Evolutionary conservation across 2,113 vertebrate species (phyloP), one percentile per base, ranked within the genome.

Genomic region (Oplegnathus fasciatus): DNA sequence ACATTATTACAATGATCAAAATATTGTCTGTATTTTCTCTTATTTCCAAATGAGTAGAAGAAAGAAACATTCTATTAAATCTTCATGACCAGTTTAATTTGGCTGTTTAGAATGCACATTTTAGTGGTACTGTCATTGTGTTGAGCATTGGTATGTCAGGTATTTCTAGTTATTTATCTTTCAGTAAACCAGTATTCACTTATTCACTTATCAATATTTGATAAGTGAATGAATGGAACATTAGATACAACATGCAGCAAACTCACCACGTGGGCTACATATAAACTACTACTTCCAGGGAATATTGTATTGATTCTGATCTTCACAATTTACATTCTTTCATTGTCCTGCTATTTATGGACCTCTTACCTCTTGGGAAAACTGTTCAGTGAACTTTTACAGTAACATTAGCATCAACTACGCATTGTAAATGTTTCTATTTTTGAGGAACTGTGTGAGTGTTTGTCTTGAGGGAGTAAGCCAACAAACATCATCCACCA

Each of bases 391-490:
- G 20, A 64, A 57, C 22, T n/a, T 58, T 2, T 30, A n/a, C n/a
- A n/a, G n/a, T n/a, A 66, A 42, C n/a, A 40, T 13, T 15, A 66
- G 9, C 5, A 18, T 60, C 20, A 28, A 73, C n/a, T 64, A 40
- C 42, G 6, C 3, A 46, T 32, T 13, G 34, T 60, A 44, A 26
- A 11, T 37, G 0, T 64, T 64, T 64, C 20, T 40, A 1, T 26
- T 46, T 69, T 42, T 76, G 57, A 42, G 46, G 44, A 78, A 64
- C 18, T 1, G n/a, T 60, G n/a, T 62, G 54, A 37, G 8, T 48
- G 15, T 77, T 79, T 86, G 70, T 77, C 61, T 55, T 58, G 6
- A 58, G 20, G 28, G 22, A 48, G 18, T 28, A 11, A 42, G 61
- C 34, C 55, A 62, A 69, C 75, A 68, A 5, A 54, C n/a, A 69